Percentiles rank a stretch among this genome's conserved stretches.
Conservation (phyloP, 2,113 vertebrate species). For the Echinops telfairi region DNA sequence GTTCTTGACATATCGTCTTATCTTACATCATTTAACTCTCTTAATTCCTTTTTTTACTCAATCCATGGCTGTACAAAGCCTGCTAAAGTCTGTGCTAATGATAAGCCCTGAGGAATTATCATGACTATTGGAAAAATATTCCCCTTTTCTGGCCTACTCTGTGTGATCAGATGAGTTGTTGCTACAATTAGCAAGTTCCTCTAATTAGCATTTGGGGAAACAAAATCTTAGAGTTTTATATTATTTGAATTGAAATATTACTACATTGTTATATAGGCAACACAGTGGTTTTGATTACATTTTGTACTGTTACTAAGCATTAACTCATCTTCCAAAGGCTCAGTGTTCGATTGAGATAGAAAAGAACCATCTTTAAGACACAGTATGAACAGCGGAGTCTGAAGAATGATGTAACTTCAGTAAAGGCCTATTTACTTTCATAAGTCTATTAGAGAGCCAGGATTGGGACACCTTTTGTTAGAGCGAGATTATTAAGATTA, state of each 20-base stretch:
- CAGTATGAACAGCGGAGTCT: slow-evolving; percentile 53
- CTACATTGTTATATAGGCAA: slow-evolving; percentile 34
- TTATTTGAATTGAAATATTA: slow-evolving; percentile 66
- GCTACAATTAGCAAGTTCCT: slow-evolving; percentile 50
- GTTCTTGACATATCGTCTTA: slow-evolving; percentile 21
- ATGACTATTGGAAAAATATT: background rate
- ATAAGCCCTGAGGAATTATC: background rate
- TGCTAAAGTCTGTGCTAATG: background rate
- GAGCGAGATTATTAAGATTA: slow-evolving; percentile 73
- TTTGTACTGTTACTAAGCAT: slow-evolving; percentile 59
- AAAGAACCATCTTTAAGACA: slow-evolving; percentile 75
- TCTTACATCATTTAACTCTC: slow-evolving; percentile 19
- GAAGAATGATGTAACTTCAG: slow-evolving; percentile 60
- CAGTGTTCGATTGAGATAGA: slow-evolving; percentile 73
- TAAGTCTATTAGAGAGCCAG: slow-evolving; percentile 65
- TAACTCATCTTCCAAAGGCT: slow-evolving; percentile 62
- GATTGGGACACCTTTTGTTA: slow-evolving; percentile 65
- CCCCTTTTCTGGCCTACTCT: background rate
- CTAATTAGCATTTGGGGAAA: slow-evolving; percentile 41
- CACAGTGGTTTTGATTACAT: slow-evolving; percentile 66
- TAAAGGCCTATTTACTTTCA: slow-evolving; percentile 73
- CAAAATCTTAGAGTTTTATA: slow-evolving; percentile 4
- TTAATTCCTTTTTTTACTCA: slow-evolving; percentile 4
- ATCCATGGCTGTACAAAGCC: background rate
- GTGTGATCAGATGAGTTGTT: slow-evolving; percentile 34